These are phyloP conservation scores for Bombylius major DNA, from an alignment of 2,888 invertebrate species.

Conservation along the genomic window DNA sequence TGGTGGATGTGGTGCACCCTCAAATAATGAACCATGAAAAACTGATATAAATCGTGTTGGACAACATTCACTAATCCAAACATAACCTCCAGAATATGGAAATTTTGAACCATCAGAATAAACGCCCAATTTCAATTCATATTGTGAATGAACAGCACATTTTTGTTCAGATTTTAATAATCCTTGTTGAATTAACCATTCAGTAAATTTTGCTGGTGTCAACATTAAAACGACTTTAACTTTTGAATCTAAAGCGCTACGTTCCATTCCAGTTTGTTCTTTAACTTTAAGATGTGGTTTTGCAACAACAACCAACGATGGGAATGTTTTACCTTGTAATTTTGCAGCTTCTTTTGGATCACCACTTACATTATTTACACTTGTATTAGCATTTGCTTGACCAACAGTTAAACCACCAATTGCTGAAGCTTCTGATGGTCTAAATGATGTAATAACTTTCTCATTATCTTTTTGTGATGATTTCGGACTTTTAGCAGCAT, in stretches of 20 bases:
- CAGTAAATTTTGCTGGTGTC: constrained; percentile 72
- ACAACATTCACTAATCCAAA: constrained; percentile 83
- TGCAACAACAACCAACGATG: constrained; percentile 72
- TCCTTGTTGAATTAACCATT: constrained; percentile 82
- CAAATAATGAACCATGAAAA: constrained; percentile 76
- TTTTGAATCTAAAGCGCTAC: constrained; percentile 56
- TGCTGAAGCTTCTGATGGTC: constrained; percentile 59
- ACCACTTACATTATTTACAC: constrained; percentile 42
- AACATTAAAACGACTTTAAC: constrained; percentile 73
- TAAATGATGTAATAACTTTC: constrained; percentile 34
- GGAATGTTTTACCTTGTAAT: constrained; percentile 66
- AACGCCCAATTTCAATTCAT: constrained; percentile 68
- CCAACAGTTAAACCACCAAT: constrained; percentile 59
- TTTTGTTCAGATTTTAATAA: constrained; percentile 66
- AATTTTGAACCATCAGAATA: constrained; percentile 76
- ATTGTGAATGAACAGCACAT: constrained; percentile 54
- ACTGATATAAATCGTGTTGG: constrained; percentile 75
- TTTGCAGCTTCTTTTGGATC: constrained; percentile 64
- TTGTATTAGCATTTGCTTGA: constrained; percentile 40
- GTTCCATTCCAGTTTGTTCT: constrained; percentile 46
- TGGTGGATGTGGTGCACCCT: constrained; percentile 73
- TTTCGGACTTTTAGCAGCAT: constrained; percentile 1
- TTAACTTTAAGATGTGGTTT: constrained; percentile 64
- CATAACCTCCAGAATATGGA: constrained; percentile 79
- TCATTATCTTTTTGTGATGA: constrained; percentile 31